phyloP scores from a whole-genome alignment of 2,797 vertebrate species.

The Gobionotothen gibberifrons region DNA sequence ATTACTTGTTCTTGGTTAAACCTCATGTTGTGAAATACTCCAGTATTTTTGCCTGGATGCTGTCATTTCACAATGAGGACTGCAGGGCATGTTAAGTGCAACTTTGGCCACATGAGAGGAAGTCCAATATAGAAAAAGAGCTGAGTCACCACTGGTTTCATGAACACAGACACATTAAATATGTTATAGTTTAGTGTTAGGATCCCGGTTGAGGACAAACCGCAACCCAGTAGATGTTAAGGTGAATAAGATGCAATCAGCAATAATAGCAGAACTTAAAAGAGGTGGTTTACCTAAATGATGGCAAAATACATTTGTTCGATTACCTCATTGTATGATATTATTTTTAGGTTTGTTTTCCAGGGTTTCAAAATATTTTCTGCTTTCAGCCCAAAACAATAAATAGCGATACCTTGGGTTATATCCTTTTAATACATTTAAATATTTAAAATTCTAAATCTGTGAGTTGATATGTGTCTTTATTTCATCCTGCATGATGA shows the following conservation, averaged over 20 bases:
- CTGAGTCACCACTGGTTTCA: slow-evolving; percentile 35
- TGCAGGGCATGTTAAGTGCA: slow-evolving; percentile 34
- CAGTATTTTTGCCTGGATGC: slow-evolving; percentile 11
- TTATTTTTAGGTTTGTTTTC: not conserved
- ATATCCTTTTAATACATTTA: too few relatives aligned
- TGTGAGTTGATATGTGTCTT: too few relatives aligned
- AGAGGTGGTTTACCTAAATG: not conserved
- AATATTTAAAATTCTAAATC: too few relatives aligned
- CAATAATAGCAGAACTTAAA: not conserved
- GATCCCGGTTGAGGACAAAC: slow-evolving; percentile 2
- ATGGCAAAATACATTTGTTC: not conserved
- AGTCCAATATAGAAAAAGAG: slow-evolving; percentile 12
- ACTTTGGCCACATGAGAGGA: slow-evolving; percentile 30
- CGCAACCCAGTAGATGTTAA: not conserved
- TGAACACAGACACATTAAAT: slow-evolving; percentile 21
- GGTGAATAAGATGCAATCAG: not conserved
- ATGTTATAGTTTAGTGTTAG: slow-evolving; percentile 30
- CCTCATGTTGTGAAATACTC: slow-evolving; percentile 24
- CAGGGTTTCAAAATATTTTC: not conserved
- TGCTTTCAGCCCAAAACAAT: not conserved
- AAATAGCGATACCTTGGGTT: not conserved
- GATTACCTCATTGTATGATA: not conserved
- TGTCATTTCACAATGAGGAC: slow-evolving; percentile 38
- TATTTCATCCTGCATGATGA: too few relatives aligned
- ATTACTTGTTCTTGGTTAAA: slow-evolving; percentile 19